Evolutionary conservation across 1,140 invertebrate genomes (phyloP), one percentile per base, ranked within the genome.

Genomic region (Maniola jurtina): DNA sequence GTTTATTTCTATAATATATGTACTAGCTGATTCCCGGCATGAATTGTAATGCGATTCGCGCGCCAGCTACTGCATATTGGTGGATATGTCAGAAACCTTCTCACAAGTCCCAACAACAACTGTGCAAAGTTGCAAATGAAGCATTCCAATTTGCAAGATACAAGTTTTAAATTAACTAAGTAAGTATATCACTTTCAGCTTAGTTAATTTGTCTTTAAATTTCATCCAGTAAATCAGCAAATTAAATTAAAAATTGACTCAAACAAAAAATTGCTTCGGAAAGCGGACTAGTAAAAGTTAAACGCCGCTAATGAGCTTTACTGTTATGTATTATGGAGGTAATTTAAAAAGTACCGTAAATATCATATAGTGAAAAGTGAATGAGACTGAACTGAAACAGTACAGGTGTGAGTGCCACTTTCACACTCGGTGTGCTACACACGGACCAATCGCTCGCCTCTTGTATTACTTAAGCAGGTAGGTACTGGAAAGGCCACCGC

Each of bases 391-490:
- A 77, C 73, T 76, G 71, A 77, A 77, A 79, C 80, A 72, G 73
- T 77, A 61, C 71, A 78, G 76, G 75, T 79, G 79, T 67, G 73
- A 70, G 74, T 65, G 74, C 77, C 80, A 88, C 86, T 88, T 88
- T 88, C 86, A 84, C 86, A 77, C 77, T 84, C 81, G 66, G 55
- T 58, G 68, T 61, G 68, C 65, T 55, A 55, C 11, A 34, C 52
- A 7, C 6, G 33, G 11, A 55, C 33, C 52, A 55, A 55, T 34
- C 52, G 25, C 52, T 8, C 11, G 0, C 2, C n/a, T 64, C 38
- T 36, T 56, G 14, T 63, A 35, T 36, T 50, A 42, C 54, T 38
- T 64, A n/a, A 50, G 33, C n/a, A n/a, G 4, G 25, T 25, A 25
- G 1, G 1, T 52, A 42, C 36, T 63, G 6, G 50, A 55, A 25